Percentiles rank a stretch among this genome's conserved stretches.
These are phyloP conservation scores for Cryptotis parvus DNA, from an alignment of 2,113 vertebrate genomes.

Conservation along the genomic window DNA sequence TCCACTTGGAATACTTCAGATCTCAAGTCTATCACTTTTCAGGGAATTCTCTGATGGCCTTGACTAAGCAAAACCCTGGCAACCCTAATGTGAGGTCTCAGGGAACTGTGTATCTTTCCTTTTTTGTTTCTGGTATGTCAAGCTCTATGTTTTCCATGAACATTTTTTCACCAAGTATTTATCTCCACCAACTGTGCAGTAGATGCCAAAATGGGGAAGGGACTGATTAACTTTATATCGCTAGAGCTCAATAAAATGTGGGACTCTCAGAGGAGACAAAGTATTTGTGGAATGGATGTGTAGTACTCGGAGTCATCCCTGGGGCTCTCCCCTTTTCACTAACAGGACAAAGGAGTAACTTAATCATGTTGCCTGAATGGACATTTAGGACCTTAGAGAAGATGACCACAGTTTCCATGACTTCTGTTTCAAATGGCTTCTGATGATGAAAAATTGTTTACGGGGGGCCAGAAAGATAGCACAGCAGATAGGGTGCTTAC, in stretches of 20 bases:
- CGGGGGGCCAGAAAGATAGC: no score
- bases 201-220: background rate
- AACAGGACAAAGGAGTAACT: background rate
- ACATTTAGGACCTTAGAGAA: background rate
- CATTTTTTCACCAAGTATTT: conserved; percentile 26
- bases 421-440: conserved; percentile 16
- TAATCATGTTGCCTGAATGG: background rate
- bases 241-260: background rate
- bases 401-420: background rate
- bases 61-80: no score
- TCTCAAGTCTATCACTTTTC: background rate
- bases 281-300: background rate
- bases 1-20: background rate
- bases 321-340: background rate
- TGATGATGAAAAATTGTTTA: background rate
- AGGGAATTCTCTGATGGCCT: background rate
- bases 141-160: background rate
- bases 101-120: background rate
- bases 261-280: background rate
- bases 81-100: background rate
- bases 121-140: background rate
- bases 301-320: background rate
- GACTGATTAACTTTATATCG: background rate
- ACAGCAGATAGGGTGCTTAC: no score
- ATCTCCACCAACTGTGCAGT: background rate